These are phyloP conservation scores for Eonycteris spelaea DNA, from an alignment of 2,113 vertebrate species.

Conservation along the genomic window DNA sequence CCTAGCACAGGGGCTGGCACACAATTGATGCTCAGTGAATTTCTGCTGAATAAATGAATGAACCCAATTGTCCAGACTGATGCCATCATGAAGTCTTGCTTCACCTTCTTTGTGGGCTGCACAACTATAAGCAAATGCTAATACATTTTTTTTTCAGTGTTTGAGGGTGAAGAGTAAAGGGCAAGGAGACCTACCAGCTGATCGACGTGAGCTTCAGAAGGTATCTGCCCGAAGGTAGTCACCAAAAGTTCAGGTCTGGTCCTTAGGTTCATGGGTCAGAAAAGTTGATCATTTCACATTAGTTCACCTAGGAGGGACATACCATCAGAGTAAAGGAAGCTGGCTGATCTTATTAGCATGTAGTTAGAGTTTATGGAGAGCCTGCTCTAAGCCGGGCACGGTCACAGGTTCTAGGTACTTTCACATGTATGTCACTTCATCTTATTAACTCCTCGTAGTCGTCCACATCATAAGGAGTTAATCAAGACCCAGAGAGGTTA, in stretches of 20 bases:
- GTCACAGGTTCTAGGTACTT: neutral
- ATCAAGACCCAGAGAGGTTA: neutral
- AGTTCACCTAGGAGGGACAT: neutral
- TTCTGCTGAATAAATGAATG: neutral
- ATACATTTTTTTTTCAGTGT: neutral
- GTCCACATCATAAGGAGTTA: neutral
- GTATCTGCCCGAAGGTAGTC: neutral
- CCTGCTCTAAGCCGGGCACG: neutral
- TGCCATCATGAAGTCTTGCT: neutral
- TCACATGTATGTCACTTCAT: neutral
- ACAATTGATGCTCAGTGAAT: neutral
- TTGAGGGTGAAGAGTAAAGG: neutral
- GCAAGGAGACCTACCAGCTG: neutral
- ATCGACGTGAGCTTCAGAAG: neutral
- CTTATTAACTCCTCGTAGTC: neutral
- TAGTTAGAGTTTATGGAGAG: neutral
- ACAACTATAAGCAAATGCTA: neutral
- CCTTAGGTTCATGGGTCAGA: neutral
- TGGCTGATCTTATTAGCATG: neutral
- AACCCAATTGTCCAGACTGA: no score
- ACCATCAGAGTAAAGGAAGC: neutral
- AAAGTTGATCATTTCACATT: neutral
- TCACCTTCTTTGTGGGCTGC: neutral
- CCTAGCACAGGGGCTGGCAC: neutral
- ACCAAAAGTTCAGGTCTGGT: neutral